A percentile compares a stretch with the other conserved stretches of the same genome.
Conservation (phyloP, 2,888 invertebrate species). For the Ormyrus rosae region DNA sequence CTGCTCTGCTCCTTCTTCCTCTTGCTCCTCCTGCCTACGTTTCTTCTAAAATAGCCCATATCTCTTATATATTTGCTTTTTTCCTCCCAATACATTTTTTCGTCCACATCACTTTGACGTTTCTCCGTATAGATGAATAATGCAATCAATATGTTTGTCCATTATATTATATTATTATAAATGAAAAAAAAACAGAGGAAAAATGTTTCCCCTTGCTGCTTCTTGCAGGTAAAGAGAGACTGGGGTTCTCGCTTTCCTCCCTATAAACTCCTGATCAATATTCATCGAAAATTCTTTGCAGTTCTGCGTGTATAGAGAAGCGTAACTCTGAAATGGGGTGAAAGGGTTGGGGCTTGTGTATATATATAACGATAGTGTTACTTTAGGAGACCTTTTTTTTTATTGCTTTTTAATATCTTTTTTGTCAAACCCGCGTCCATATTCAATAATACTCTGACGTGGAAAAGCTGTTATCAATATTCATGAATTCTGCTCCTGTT, state of each 20-base stretch:
- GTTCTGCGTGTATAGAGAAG: not conserved
- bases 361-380: not conserved
- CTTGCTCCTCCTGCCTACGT: not conserved
- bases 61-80: slow-evolving; percentile 9
- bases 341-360: not conserved
- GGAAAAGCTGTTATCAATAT: slow-evolving; percentile 31
- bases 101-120: slow-evolving; percentile 50
- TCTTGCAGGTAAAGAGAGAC: not conserved
- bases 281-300: slow-evolving; percentile 45
- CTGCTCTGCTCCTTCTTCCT: not conserved
- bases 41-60: not conserved
- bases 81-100: slow-evolving; percentile 15
- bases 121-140: slow-evolving; percentile 35
- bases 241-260: not conserved
- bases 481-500: slow-evolving; percentile 7
- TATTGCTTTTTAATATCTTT: slow-evolving; percentile 1
- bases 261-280: slow-evolving; percentile 39
- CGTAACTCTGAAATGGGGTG: not conserved
- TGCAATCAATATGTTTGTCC: slow-evolving; percentile 11
- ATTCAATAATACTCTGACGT: slow-evolving; percentile 15
- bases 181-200: no score
- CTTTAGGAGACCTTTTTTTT: not conserved
- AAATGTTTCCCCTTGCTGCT: no score
- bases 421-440: not conserved
- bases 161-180: not conserved